Evolutionary conservation across 2,888 invertebrate genomes (phyloP), one percentile per base, ranked within the genome.

Genomic region (Apamea crenata): DNA sequence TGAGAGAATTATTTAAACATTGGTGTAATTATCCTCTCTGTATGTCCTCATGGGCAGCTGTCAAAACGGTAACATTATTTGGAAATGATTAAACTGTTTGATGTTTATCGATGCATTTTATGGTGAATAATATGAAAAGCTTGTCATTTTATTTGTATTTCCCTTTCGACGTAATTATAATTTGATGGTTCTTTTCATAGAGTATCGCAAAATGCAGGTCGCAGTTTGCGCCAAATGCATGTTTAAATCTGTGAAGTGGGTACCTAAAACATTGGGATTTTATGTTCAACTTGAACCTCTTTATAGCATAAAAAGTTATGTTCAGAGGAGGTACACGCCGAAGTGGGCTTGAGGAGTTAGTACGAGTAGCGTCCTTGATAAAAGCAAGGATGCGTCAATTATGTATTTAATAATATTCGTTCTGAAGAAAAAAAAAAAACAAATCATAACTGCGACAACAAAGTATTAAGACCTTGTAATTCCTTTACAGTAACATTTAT

Each of bases 401-500:
- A 12, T 67, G 2, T 47, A 5, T n/a, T 7, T 16, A 47, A 12
- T 16, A 8, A 59, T 21, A 40, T 50, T 40, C 7, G 1, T 73
- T 3, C 7, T 40, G 1, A 32, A 40, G 12, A 47, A 59, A 59
- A 61, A 71, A 44, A 77, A 40, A 44, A 36, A 77, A 66, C 74
- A 79, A 82, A 74, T 79, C 47, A 65, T 80, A 76, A 65, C 67
- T 36, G 66, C 18, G 50, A 66, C 59, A 74, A 65, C 63, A 71
- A 79, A 84, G 74, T 81, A 87, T 87, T 80, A 87, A 85, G 79
- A 74, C 72, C 82, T 72, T 80, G 74, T 84, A 81, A 89, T 88
- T 81, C 82, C 77, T 85, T 82, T 74, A 83, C 86, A 84, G 83
- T 85, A 81, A 83, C 88, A 83, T 85, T 89, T 88, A 84, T 82